Base-by-base conservation (phyloP, 2,888 invertebrate species). In the Yponomeuta malinellus region DNA sequence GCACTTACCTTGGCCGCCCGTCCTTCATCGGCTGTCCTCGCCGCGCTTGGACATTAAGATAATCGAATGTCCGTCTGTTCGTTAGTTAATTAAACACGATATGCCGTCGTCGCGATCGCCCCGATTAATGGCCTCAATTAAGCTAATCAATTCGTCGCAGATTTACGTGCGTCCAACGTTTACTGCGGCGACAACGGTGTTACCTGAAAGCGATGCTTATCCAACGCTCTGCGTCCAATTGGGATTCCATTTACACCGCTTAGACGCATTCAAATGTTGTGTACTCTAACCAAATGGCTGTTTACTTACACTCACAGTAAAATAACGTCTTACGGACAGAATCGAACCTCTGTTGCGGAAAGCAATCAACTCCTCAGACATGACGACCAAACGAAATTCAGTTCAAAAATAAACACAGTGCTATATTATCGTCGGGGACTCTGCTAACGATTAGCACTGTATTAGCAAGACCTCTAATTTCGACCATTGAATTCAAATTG, bases 81-180 rank as follows among this genome's bases (percentile, higher is more conserved):
- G 87, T 90, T 89, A 87, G 85, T 90, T 89, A 91, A 91, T 91
- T 90, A 90, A 90, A 89, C 88, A 85, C 87, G 89, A 88, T 89
- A 89, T 86, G 83, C 80, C 81, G 83, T 84, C 81, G 81, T 82
- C 81, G 83, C 83, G 85, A 87, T 87, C 82, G 82, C 79, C 76
- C 77, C 86, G 83, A 87, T 88, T 89, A 89, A 90, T 87, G 87
- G 84, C 83, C 82, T 86, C 87, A 86, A 90, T 90, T 88, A 90
- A 84, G 83, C 83, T 88, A 89, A 90, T 89, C 88, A 88, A 85
- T 85, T 84, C 80, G 81, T 85, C 76, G 87, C 85, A 83, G 84
- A 90, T 88, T 87, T 87, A 87, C 85, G 82, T 82, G 76, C 81
- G 78, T 79, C 77, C 74, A 68, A 64, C 59, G 71, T 71, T 71